Conservation (phyloP, 1,140 invertebrate genomes). For the Pteromalus puparum region DNA sequence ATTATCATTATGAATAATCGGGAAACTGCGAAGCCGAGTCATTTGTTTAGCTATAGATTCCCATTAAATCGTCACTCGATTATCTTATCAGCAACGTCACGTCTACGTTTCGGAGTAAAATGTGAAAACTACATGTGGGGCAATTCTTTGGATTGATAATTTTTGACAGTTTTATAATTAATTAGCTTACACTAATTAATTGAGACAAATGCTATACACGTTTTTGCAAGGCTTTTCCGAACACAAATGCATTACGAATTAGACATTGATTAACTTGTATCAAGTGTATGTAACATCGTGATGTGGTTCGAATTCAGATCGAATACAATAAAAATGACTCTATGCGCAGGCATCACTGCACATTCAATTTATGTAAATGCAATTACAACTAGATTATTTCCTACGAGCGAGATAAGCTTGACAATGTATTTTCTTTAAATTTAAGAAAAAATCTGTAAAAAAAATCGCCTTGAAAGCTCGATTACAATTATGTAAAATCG, state of each 20-base stretch:
- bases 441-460: neutral
- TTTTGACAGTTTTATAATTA: neutral
- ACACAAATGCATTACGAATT: too few relatives aligned
- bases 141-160: conserved; percentile 18
- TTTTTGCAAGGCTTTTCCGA: neutral
- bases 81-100: conserved; percentile 38
- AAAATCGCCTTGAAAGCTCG: conserved; percentile 2
- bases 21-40: neutral
- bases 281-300: too few relatives aligned
- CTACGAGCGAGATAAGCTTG: neutral
- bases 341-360: neutral
- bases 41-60: conserved; percentile 29
- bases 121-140: neutral
- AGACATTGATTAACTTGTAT: too few relatives aligned
- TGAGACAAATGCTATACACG: neutral
- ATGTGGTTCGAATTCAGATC: too few relatives aligned
- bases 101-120: neutral
- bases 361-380: neutral
- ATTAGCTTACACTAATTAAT: neutral
- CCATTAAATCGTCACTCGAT: conserved; percentile 22
- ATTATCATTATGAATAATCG: neutral
- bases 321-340: too few relatives aligned
- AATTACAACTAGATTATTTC: neutral
- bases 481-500: neutral
- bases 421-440: neutral